Evolutionary conservation across 2,797 vertebrate species (phyloP).

Genomic region (Labeo calbasu): DNA sequence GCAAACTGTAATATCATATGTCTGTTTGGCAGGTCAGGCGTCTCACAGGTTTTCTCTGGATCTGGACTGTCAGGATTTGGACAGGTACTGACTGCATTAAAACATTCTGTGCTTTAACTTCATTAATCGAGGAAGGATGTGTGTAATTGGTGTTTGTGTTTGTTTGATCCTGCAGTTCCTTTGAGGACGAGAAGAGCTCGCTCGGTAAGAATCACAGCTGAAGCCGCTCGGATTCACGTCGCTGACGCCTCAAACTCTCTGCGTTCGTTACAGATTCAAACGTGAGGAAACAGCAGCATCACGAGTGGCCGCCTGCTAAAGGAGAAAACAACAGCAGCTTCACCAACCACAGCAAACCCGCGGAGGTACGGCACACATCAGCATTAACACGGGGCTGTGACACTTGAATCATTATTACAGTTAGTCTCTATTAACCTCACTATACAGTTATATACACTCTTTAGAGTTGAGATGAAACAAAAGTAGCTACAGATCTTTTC

Average conservation of each 20-base stretch:
- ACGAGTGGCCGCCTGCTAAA: slow-evolving; percentile 74
- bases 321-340: slow-evolving; percentile 67
- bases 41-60: slow-evolving; percentile 66
- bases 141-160: slow-evolving; percentile 6
- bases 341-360: slow-evolving; percentile 59
- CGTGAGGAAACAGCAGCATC: slow-evolving; percentile 58
- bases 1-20: not conserved
- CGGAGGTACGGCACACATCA: not conserved
- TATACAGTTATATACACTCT: too few relatives aligned
- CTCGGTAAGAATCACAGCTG: not conserved
- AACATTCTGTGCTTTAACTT: not conserved
- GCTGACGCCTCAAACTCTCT: not conserved
- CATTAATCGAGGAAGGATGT: not conserved
- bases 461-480: not conserved
- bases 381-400: too few relatives aligned
- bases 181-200: not conserved
- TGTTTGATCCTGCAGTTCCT: not conserved
- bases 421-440: not conserved
- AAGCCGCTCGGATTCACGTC: not conserved
- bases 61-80: slow-evolving; percentile 65
- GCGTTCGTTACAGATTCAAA: not conserved
- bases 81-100: slow-evolving; percentile 61
- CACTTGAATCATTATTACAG: not conserved
- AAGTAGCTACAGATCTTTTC: not conserved
- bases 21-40: not conserved